Conservation (phyloP, 2,113 vertebrate genomes). For the Toxotes jaculatrix region DNA sequence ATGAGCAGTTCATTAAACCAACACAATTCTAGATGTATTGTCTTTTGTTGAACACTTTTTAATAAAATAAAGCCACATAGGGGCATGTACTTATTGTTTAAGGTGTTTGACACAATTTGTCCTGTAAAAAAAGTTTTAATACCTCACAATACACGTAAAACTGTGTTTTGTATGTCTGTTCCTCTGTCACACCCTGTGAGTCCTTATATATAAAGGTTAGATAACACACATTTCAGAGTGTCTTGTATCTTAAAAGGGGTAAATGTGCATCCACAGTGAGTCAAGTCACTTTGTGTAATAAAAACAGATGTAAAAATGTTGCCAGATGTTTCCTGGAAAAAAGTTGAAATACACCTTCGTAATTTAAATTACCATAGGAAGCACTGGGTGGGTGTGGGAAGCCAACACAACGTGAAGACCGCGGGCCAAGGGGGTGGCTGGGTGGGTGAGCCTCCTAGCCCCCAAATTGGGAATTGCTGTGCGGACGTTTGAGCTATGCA, state of each 20-base stretch:
- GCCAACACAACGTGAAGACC: no score
- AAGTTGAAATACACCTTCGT: background rate
- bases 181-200: constrained; percentile 17
- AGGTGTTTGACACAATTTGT: constrained; percentile 25
- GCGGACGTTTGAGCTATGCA: background rate
- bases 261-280: background rate
- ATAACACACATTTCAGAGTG: background rate
- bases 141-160: constrained; percentile 22
- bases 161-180: constrained; percentile 1
- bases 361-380: no score
- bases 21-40: background rate
- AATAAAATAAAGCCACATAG: constrained; percentile 36
- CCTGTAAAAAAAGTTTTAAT: constrained; percentile 2
- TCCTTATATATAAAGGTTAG: constrained; percentile 22
- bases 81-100: background rate
- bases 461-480: background rate
- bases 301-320: background rate
- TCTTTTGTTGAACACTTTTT: constrained; percentile 2
- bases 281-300: background rate
- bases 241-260: background rate
- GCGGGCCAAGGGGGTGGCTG: no score
- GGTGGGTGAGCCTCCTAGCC: no score
- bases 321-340: background rate
- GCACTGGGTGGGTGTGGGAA: no score
- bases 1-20: constrained; percentile 9